Percentiles rank a stretch among this genome's conserved stretches.
These are phyloP conservation scores for Cryptotermes secundus DNA, from an alignment of 1,140 invertebrate genomes.

Conservation along the genomic window DNA sequence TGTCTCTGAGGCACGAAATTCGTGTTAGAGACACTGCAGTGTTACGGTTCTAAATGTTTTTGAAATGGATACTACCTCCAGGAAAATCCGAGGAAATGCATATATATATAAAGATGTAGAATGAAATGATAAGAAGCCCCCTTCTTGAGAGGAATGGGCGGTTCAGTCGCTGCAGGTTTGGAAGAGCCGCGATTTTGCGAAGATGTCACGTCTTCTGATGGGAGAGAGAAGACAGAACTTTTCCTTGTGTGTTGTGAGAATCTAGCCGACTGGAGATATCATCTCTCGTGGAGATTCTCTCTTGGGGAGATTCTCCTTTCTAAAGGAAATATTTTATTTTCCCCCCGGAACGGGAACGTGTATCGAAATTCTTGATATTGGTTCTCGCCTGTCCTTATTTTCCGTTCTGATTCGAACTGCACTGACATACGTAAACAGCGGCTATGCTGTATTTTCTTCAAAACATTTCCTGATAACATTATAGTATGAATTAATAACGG, in stretches of 20 bases:
- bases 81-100: not conserved
- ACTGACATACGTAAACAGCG: too few relatives aligned
- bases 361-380: slow-evolving; percentile 14
- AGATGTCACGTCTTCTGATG: not conserved
- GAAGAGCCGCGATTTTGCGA: slow-evolving; percentile 5
- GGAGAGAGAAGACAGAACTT: not conserved
- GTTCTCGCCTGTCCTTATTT: not conserved
- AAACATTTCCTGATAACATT: too few relatives aligned
- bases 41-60: not conserved
- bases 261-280: not conserved
- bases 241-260: not conserved
- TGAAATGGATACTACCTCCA: not conserved
- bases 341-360: not conserved
- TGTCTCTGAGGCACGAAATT: too few relatives aligned
- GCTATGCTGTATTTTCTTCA: too few relatives aligned
- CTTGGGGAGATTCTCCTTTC: not conserved
- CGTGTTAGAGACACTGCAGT: too few relatives aligned
- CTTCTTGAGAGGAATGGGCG: not conserved
- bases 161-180: not conserved
- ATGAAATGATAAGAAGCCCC: slow-evolving; percentile 12
- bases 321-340: slow-evolving; percentile 14
- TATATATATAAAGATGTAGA: not conserved
- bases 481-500: too few relatives aligned
- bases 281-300: not conserved
- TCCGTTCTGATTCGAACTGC: not conserved